Conservation (phyloP, 2,113 vertebrate species). For the Butastur rufipennis region DNA sequence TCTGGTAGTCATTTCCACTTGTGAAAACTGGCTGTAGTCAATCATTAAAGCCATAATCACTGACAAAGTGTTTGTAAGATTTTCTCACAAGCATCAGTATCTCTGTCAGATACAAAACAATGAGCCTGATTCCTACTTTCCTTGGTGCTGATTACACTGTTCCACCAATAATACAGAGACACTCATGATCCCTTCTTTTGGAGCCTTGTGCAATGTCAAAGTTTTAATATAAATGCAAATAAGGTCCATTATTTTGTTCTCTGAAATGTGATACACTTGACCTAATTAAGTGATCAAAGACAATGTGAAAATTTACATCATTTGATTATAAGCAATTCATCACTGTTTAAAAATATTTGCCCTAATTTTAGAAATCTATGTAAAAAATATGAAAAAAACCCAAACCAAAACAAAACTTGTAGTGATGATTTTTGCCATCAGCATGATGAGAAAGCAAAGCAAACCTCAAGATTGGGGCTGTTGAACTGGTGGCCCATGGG, state of each 20-base stretch:
- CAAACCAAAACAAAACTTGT: not conserved
- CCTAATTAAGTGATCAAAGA: not conserved
- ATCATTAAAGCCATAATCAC: not conserved
- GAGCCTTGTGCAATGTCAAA: not conserved
- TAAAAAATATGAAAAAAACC: not conserved
- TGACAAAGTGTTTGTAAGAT: not conserved
- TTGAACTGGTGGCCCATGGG: not conserved
- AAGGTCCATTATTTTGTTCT: not conserved
- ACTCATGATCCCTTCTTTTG: not conserved
- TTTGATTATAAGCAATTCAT: not conserved
- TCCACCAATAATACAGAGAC: not conserved
- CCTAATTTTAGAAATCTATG: not conserved
- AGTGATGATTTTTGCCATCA: not conserved
- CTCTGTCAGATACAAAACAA: not conserved
- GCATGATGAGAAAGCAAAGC: not conserved
- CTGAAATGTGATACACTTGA: not conserved
- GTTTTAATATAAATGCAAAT: not conserved
- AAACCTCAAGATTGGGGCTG: not conserved
- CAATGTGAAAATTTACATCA: not conserved
- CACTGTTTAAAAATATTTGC: not conserved
- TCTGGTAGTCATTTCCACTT: not conserved
- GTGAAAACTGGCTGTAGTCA: not conserved
- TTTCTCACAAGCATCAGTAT: not conserved
- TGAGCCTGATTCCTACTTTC: not conserved
- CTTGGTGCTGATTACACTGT: not conserved